phyloP scores from a whole-genome alignment of 2,113 vertebrate species.

The Forbesichthys papilliferus region DNA sequence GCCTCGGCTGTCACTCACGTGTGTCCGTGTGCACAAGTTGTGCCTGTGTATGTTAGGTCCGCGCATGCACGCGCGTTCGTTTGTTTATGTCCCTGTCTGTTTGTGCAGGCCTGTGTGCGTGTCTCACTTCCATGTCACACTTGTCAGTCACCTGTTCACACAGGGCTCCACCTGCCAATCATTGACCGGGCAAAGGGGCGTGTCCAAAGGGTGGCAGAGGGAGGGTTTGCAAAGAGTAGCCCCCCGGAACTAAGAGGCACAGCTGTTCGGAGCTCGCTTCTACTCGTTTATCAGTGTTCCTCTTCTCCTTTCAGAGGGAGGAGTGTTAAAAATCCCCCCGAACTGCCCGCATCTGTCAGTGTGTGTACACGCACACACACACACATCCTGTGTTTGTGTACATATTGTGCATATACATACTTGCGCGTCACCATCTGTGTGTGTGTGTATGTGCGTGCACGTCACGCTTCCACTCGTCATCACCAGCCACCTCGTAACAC shows the following conservation, averaged over 20 bases:
- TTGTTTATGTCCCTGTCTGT: background rate
- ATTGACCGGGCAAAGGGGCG: constrained; percentile 29
- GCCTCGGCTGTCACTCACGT: constrained; percentile 64
- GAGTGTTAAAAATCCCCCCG: constrained; percentile 31
- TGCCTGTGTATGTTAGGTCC: background rate
- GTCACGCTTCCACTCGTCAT: background rate
- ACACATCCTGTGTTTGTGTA: no score
- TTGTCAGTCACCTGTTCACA: constrained; percentile 50
- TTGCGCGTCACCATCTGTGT: background rate
- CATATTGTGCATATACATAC: background rate
- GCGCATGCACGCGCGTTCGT: background rate
- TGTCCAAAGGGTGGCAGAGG: constrained; percentile 26
- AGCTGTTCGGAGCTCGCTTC: constrained; percentile 43
- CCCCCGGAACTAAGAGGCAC: constrained; percentile 38
- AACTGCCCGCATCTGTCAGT: constrained; percentile 15
- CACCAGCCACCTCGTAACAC: constrained; percentile 3
- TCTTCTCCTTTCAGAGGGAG: background rate
- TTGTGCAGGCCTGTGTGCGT: background rate
- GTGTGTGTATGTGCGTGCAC: constrained; percentile 21
- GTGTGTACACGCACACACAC: constrained; percentile 16
- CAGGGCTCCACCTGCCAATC: constrained; percentile 35
- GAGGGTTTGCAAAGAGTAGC: constrained; percentile 35
- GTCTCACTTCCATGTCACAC: constrained; percentile 18
- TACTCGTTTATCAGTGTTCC: constrained; percentile 22
- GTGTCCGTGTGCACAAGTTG: background rate